Evolutionary conservation across 64 coral and sea anemone species (phyloP).

Genomic region (Porites australiensis): DNA sequence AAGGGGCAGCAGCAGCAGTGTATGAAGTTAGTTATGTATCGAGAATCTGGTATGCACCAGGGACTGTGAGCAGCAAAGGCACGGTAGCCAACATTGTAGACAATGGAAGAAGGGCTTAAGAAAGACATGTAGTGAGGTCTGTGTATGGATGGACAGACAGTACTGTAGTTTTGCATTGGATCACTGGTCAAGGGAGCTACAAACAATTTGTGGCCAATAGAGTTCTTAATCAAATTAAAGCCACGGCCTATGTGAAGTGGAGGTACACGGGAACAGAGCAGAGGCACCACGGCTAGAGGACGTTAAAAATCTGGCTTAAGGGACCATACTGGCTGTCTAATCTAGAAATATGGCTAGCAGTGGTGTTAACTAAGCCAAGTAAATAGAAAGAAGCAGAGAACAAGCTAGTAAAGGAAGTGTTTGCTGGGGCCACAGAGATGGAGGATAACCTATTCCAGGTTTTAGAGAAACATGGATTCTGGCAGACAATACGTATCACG

Average conservation of each 20-base stretch:
- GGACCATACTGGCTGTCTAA: too few relatives aligned
- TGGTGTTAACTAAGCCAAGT: slow-evolving; percentile 1
- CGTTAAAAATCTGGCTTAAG: neutral
- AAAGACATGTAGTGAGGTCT: slow-evolving; percentile 12
- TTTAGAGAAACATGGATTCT: slow-evolving; percentile 27
- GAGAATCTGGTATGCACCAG: slow-evolving; percentile 1
- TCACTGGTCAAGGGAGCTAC: slow-evolving; percentile 44
- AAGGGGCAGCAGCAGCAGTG: neutral
- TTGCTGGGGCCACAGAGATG: slow-evolving; percentile 7
- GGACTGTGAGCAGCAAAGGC: slow-evolving; percentile 46
- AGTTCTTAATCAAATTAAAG: slow-evolving; percentile 54
- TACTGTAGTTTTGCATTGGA: slow-evolving; percentile 63
- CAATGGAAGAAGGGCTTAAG: slow-evolving; percentile 24
- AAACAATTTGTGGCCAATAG: slow-evolving; percentile 73
- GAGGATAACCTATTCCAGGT: slow-evolving; percentile 28
- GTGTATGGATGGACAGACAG: slow-evolving; percentile 67
- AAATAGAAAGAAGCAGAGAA: slow-evolving; percentile 29
- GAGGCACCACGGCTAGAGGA: slow-evolving; percentile 6
- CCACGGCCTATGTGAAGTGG: slow-evolving; percentile 48
- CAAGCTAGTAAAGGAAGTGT: slow-evolving; percentile 23
- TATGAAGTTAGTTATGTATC: neutral
- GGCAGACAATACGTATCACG: neutral
- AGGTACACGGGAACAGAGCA: slow-evolving; percentile 33
- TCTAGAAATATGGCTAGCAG: too few relatives aligned
- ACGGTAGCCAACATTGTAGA: slow-evolving; percentile 39